phyloP scores from a whole-genome alignment of 1,140 invertebrate species.

The Hylaeus anthracinus region DNA sequence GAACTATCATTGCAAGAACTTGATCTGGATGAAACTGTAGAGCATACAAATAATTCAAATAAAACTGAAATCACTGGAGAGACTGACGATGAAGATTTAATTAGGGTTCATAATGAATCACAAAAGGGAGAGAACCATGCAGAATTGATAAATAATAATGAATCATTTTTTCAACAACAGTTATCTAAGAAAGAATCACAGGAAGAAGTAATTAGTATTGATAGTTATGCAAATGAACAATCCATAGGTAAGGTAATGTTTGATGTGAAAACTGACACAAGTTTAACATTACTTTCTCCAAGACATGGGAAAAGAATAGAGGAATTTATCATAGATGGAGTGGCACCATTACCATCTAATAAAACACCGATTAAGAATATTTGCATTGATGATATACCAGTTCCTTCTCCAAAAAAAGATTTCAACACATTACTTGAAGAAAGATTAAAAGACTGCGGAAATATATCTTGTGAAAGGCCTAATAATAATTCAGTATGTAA shows the following conservation, averaged over 20 bases:
- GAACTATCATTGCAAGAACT: constrained; percentile 62
- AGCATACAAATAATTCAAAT: not conserved
- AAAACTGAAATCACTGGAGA: not conserved
- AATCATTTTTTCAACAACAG: not conserved
- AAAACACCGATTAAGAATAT: constrained; percentile 27
- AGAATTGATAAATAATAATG: constrained; percentile 7
- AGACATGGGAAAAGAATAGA: constrained; percentile 14
- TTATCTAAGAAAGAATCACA: constrained; percentile 7
- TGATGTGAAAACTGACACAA: constrained; percentile 24
- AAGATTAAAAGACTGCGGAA: constrained; percentile 67
- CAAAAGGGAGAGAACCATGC: not conserved
- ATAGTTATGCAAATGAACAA: constrained; percentile 6
- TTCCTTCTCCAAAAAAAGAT: constrained; percentile 77
- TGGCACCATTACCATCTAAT: constrained; percentile 55
- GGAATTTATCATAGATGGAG: constrained; percentile 58
- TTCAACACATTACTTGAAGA: constrained; percentile 77
- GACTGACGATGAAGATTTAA: not conserved
- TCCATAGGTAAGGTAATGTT: constrained; percentile 9
- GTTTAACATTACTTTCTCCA: constrained; percentile 25
- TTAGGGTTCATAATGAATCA: not conserved
- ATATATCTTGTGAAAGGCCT: constrained; percentile 14
- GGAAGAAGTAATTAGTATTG: not conserved
- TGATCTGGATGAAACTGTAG: constrained; percentile 16
- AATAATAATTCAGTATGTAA: constrained; percentile 27
- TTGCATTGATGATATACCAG: constrained; percentile 75